A percentile compares a stretch with the other conserved stretches of the same genome.
phyloP scores from a whole-genome alignment of 2,113 vertebrate species.

The Trogon melanurus region DNA sequence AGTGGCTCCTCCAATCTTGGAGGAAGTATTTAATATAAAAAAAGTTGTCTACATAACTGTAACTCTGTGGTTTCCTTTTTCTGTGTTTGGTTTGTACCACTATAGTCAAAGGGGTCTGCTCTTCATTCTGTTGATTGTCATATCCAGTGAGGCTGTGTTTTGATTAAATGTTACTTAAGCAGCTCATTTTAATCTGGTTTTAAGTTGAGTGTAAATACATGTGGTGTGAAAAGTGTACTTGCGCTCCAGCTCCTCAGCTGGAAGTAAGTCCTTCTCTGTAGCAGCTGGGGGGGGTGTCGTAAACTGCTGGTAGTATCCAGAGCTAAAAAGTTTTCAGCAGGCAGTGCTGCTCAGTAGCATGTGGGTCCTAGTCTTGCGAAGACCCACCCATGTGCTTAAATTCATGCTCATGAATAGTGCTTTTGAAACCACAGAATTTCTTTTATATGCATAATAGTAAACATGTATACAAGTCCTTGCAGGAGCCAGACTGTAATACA shows the following conservation, averaged over 20 bases:
- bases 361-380: neutral
- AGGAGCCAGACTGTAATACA: neutral
- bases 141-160: neutral
- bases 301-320: neutral
- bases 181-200: neutral
- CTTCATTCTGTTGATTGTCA: neutral
- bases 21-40: neutral
- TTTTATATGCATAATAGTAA: neutral
- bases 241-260: neutral
- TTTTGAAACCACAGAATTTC: neutral
- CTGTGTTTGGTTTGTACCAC: neutral
- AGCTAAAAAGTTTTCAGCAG: neutral
- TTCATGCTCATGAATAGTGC: neutral
- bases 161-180: neutral
- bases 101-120: neutral
- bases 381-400: neutral
- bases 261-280: neutral
- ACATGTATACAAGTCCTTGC: neutral
- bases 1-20: neutral
- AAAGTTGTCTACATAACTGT: neutral
- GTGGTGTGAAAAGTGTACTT: neutral
- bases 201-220: neutral
- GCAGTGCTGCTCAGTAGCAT: neutral
- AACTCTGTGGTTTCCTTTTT: neutral
- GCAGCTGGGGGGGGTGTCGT: neutral